phyloP scores from a whole-genome alignment of 1,140 invertebrate species.

The Cardiocondyla obscurior region DNA sequence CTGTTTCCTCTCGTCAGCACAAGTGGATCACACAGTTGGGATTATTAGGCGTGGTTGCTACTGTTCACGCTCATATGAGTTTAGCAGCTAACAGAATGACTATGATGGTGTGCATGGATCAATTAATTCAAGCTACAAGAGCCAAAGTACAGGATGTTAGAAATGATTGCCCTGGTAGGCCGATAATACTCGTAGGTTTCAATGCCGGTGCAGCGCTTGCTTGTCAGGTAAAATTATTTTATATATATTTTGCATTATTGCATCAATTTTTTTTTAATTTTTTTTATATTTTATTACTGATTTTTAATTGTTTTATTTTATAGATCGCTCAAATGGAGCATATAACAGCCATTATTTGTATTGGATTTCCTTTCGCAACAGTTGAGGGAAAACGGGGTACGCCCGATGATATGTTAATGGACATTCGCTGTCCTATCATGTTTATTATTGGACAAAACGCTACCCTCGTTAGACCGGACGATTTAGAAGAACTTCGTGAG shows the following conservation, averaged over 20 bases:
- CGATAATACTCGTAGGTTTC: constrained; percentile 91
- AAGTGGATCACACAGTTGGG: constrained; percentile 89
- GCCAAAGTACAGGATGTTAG: constrained; percentile 89
- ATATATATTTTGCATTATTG: neutral
- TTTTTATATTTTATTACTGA: neutral
- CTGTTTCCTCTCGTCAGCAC: constrained; percentile 85
- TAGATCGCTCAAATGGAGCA: constrained; percentile 86
- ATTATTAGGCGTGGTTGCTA: constrained; percentile 88
- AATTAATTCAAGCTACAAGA: constrained; percentile 88
- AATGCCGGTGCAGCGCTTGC: constrained; percentile 90
- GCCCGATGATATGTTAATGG: constrained; percentile 91
- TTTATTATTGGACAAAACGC: constrained; percentile 93
- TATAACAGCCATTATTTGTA: constrained; percentile 90
- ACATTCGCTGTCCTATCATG: constrained; percentile 89
- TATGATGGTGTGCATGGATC: constrained; percentile 87
- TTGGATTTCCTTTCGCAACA: constrained; percentile 92
- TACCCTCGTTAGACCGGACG: constrained; percentile 86
- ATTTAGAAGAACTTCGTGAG: constrained; percentile 91
- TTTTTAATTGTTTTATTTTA: neutral
- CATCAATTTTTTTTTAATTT: neutral
- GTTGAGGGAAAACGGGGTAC: constrained; percentile 90
- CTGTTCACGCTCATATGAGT: constrained; percentile 85
- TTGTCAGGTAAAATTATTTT: constrained; percentile 83
- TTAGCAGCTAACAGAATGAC: constrained; percentile 82
- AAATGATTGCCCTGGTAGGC: constrained; percentile 87